A percentile compares a stretch with the other conserved stretches of the same genome.
Evolutionary conservation across 2,888 invertebrate genomes (phyloP).

Genomic region (Cerastis leucographa): DNA sequence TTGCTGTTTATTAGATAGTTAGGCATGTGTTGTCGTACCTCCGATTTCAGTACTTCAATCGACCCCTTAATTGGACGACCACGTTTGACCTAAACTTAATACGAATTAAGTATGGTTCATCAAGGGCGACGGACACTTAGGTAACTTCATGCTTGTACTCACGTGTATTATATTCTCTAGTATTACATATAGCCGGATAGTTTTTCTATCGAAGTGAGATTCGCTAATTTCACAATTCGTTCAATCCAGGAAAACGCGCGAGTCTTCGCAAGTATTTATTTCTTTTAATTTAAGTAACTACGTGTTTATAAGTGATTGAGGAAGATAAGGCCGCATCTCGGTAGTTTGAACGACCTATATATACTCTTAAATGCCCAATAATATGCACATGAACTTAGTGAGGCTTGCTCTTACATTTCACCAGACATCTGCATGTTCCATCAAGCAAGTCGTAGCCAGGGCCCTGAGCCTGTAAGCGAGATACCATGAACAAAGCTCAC

Average conservation of each 20-base stretch:
- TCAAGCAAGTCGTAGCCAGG: background rate
- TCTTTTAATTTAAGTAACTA: background rate
- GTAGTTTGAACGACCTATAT: background rate
- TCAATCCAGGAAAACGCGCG: background rate
- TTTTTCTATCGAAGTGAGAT: background rate
- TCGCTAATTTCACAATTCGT: background rate
- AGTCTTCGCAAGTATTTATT: no score
- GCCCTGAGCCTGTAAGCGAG: background rate
- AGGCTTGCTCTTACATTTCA: background rate
- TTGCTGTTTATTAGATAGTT: background rate
- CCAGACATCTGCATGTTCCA: background rate
- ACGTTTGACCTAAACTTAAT: background rate
- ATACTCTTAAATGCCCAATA: background rate
- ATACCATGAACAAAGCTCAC: constrained; percentile 86
- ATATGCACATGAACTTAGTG: background rate
- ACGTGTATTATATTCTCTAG: constrained; percentile 15
- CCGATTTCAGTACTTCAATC: background rate
- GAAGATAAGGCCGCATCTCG: background rate
- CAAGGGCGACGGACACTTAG: background rate
- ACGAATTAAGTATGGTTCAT: background rate
- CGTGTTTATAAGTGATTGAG: background rate
- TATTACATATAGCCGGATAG: background rate
- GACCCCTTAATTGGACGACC: background rate
- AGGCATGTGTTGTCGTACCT: background rate
- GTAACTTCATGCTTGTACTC: constrained; percentile 29